Evolutionary conservation across 2,888 invertebrate genomes (phyloP), one percentile per base, ranked within the genome.

Genomic region (Caenorhabditis drosophilae): DNA sequence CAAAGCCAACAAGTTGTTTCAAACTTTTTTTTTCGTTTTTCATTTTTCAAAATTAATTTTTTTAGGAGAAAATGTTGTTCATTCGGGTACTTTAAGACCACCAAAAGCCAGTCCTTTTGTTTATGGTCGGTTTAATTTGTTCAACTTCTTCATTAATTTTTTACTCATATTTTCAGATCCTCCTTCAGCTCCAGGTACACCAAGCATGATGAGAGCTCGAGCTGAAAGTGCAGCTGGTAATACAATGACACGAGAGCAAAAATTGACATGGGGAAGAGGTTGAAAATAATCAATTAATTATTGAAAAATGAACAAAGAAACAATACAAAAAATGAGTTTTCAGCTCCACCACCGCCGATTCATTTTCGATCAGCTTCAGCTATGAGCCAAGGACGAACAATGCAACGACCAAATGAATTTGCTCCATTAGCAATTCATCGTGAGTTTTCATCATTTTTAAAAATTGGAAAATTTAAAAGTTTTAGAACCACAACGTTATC

Each of bases 361-460:
- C 66, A 66, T 36, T 56, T 52, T 20, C 36, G 66, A 53, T 66
- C 66, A 3, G 60, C 56, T 1, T 66, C 66, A 11, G 51, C 66
- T 18, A 66, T 66, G 66, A 55, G 66, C 25, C 54, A 54, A 22
- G 58, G 54, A 27, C 26, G 57, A 53, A 46, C 51, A 22, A 49
- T 38, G 18, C 52, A 40, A 23, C 36, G 47, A 20, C 52, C 48
- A 7, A 59, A 56, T 40, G 66, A 66, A 23, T 66, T 66, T 40
- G 41, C 46, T 23, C 55, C 59, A n/a, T 25, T 63, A 25, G 22
- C 18, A 22, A 42, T 42, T 18, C 22, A 35, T 36, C 35, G 49
- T 49, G n/a, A 12, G 49, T 22, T 35, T 40, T 45, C 4, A 4
- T 40, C 20, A 20, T 40, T 15, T 36, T 4, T 4, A 4, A 4